A percentile compares a stretch with the other conserved stretches of the same genome.
phyloP scores from a whole-genome alignment of 2,113 vertebrate species.

The Tetrao urogallus region DNA sequence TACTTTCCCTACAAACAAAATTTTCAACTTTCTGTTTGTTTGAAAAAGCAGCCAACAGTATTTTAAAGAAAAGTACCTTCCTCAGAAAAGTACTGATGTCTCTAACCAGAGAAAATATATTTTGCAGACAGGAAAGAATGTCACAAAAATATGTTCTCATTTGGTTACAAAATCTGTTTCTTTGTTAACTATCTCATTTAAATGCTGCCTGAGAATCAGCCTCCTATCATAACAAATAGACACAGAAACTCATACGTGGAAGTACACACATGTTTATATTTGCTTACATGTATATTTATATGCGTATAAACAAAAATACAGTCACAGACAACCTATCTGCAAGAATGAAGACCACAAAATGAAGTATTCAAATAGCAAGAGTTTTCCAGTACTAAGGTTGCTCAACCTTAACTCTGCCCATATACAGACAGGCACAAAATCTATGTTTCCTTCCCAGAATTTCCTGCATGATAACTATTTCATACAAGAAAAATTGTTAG shows the following conservation, averaged over 20 bases:
- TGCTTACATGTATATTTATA: constrained; percentile 33
- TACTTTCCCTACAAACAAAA: background rate
- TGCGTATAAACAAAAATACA: background rate
- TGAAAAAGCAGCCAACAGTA: background rate
- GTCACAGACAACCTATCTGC: background rate
- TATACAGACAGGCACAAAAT: background rate
- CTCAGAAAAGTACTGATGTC: constrained; percentile 36
- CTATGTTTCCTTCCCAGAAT: background rate
- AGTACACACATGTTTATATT: constrained; percentile 59
- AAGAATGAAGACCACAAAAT: constrained; percentile 1
- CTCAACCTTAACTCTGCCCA: background rate
- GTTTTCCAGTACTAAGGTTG: background rate
- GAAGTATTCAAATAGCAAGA: background rate
- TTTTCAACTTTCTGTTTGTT: background rate
- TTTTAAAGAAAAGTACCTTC: constrained; percentile 37
- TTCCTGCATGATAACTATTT: background rate
- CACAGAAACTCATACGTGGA: constrained; percentile 42
- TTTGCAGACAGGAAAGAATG: constrained; percentile 60
- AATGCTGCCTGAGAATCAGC: constrained; percentile 56
- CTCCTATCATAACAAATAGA: constrained; percentile 62
- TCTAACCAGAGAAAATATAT: constrained; percentile 56
- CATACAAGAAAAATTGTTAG: background rate
- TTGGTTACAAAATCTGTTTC: constrained; percentile 66
- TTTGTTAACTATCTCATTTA: constrained; percentile 63
- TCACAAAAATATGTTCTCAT: constrained; percentile 66